Evolutionary conservation across 2,797 vertebrate genomes (phyloP), one percentile per base, ranked within the genome.

Genomic region (Limnodromus scolopaceus): DNA sequence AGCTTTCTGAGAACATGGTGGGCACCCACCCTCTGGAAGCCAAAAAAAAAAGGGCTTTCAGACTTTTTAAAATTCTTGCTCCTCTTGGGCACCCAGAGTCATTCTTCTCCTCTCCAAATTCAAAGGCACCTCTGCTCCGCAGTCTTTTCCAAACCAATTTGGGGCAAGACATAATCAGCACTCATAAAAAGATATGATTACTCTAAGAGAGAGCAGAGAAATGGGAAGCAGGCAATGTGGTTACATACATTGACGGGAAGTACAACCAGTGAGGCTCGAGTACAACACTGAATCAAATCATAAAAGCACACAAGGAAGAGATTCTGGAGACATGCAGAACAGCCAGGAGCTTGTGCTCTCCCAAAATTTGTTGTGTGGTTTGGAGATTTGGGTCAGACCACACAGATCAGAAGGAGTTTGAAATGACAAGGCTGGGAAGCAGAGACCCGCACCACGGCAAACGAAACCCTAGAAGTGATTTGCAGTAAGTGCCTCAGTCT

Each of bases 371-470:
- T 55, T 80, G 74, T 83, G 93, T 82, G 93, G 88, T 94, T 93
- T 96, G 55, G 66, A 84, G 55, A 39, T 70, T 84, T 93, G 93
- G 41, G 69, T 76, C 60, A 92, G 96, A 96, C 87, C 85, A 95
- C 80, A 88, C 74, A 95, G 64, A 95, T 90, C 85, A 95, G 76
- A 93, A 55, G 45, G 58, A 94, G 32, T 9, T 87, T 78, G 39
- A 76, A 93, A 72, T 38, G 51, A 38, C 80, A 58, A 72, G 86
- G 20, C 58, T 82, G 76, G 87, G 83, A 93, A 94, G 68, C 16
- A 8, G 70, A 92, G 66, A 91, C 63, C 55, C 0, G 0, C 70
- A 34, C 28, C 32, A 70, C 18, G 79, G 77, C 36, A 79, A 66
- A 49, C 0, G 11, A 93, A 93, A 93, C 9, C 36, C 53, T 89